These are phyloP conservation scores for Hirtodrosophila duncani DNA, from an alignment of 2,888 invertebrate species.

Conservation along the genomic window DNA sequence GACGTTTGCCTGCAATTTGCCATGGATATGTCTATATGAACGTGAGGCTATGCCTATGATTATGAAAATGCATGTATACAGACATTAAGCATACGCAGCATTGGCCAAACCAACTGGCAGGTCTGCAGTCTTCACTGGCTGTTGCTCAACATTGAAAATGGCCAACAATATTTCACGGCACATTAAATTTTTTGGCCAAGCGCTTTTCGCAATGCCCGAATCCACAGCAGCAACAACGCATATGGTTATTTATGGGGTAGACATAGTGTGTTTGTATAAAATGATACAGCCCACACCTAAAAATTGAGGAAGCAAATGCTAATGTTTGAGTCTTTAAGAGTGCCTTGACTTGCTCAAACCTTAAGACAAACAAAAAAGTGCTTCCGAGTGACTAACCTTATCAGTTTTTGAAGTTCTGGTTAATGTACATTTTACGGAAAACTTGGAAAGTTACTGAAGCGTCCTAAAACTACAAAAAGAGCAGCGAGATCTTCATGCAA, in stretches of 20 bases:
- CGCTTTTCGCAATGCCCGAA: constrained; percentile 5
- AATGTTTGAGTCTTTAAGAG: background rate
- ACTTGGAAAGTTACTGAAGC: constrained; percentile 31
- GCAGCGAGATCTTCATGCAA: constrained; percentile 11
- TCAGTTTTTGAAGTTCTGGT: constrained; percentile 12
- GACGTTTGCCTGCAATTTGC: constrained; percentile 48
- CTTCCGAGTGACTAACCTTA: constrained; percentile 21
- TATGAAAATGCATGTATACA: too few relatives aligned
- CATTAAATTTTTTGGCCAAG: constrained; percentile 42
- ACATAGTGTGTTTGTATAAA: too few relatives aligned
- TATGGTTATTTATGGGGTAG: too few relatives aligned
- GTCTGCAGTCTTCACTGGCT: constrained; percentile 1
- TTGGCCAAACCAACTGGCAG: constrained; percentile 2
- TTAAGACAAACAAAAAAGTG: too few relatives aligned
- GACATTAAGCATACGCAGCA: constrained; percentile 45
- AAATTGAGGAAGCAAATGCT: constrained; percentile 4
- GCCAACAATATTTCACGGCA: constrained; percentile 47
- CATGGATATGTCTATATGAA: too few relatives aligned
- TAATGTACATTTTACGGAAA: constrained; percentile 1
- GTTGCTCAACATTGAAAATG: constrained; percentile 20
- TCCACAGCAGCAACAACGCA: too few relatives aligned
- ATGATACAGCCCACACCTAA: constrained; percentile 2
- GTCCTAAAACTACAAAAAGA: constrained; percentile 18
- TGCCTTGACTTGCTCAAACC: too few relatives aligned
- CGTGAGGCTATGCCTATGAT: too few relatives aligned